Conservation (phyloP, 2,113 vertebrate genomes). For the Pachypanchax playfairii region DNA sequence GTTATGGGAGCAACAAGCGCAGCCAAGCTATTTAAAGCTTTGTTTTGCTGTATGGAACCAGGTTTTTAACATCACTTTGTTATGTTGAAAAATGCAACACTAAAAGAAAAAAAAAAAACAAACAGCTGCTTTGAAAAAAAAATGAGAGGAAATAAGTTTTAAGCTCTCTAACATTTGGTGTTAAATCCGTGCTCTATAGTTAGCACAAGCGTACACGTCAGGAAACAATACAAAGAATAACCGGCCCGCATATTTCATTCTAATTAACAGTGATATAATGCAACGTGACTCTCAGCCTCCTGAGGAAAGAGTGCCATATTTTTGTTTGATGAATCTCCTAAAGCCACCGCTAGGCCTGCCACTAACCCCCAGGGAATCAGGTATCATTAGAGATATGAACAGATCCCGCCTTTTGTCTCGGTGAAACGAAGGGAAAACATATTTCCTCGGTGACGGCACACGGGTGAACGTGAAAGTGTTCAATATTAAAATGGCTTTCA, state of each 20-base stretch:
- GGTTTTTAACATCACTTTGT: conserved; percentile 36
- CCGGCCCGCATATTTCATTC: conserved; percentile 82
- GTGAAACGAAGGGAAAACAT: conserved; percentile 56
- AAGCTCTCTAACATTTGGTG: conserved; percentile 69
- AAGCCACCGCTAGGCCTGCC: conserved; percentile 73
- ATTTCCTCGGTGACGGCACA: conserved; percentile 60
- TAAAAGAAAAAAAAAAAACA: neutral
- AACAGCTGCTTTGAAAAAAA: conserved; percentile 33
- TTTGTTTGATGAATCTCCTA: conserved; percentile 82
- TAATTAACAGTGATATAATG: conserved; percentile 84
- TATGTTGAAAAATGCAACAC: conserved; percentile 32
- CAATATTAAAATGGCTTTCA: conserved; percentile 85
- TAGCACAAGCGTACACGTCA: conserved; percentile 63
- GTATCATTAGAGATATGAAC: conserved; percentile 84
- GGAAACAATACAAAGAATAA: conserved; percentile 80
- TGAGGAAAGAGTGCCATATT: conserved; percentile 76
- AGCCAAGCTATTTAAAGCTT: conserved; percentile 34
- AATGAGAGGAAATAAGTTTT: conserved; percentile 55
- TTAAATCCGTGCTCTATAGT: conserved; percentile 76
- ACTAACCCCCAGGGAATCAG: conserved; percentile 79
- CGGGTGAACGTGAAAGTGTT: conserved; percentile 74
- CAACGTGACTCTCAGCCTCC: conserved; percentile 79
- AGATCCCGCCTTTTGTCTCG: conserved; percentile 79
- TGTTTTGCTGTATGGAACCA: conserved; percentile 30
- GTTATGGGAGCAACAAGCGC: conserved; percentile 38